Percentiles rank a stretch among this genome's conserved stretches.
Conservation (phyloP, 1,140 invertebrate genomes). For the Bombus fervidus region DNA sequence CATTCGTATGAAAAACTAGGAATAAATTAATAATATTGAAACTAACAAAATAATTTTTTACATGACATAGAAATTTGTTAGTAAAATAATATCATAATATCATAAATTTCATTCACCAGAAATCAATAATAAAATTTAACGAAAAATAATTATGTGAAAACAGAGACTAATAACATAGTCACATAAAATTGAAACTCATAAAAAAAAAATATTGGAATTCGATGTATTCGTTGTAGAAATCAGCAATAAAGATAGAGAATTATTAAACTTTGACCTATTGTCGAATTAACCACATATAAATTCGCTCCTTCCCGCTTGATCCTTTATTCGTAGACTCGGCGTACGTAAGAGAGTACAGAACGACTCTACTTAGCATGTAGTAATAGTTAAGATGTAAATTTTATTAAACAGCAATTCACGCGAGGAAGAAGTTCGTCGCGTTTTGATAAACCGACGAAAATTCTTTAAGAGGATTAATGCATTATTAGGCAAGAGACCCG, state of each 20-base stretch:
- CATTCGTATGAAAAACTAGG: neutral
- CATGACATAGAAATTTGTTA: neutral
- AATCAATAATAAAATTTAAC: neutral
- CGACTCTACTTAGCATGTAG: neutral
- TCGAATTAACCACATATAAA: slow-evolving; percentile 21
- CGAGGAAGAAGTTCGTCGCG: neutral
- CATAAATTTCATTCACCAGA: too few species aligned
- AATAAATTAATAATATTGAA: neutral
- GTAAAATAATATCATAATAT: too few species aligned
- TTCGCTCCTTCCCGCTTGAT: neutral
- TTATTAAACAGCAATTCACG: neutral
- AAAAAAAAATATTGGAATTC: neutral
- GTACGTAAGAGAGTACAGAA: neutral
- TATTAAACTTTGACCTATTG: slow-evolving; percentile 27
- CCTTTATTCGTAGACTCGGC: slow-evolving; percentile 7
- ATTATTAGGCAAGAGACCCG: neutral
- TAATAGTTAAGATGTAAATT: neutral
- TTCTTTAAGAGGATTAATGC: neutral
- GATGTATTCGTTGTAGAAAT: neutral
- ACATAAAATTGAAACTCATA: neutral
- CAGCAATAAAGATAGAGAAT: neutral
- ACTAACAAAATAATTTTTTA: neutral
- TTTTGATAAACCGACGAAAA: neutral
- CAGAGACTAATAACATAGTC: neutral
- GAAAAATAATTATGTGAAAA: neutral